Evolutionary conservation across 2,797 vertebrate species (phyloP).

Genomic region (Ctenochaetus hawaiiensis): DNA sequence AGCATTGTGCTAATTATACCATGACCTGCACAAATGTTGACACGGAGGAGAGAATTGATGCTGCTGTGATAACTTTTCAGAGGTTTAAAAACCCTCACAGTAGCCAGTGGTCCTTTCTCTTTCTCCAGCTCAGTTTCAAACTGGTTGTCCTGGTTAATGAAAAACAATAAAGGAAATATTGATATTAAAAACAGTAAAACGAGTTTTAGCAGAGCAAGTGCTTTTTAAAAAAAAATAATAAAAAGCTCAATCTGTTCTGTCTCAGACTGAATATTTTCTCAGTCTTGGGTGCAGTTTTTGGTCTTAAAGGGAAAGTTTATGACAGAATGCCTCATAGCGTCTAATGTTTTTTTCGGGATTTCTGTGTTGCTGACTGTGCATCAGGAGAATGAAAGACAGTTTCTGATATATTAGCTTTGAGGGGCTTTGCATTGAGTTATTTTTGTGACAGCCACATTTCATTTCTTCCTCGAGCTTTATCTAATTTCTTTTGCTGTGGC

Average conservation of each 20-base stretch:
- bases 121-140: conserved; percentile 15
- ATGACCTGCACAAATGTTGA: background rate
- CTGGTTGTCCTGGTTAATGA: conserved; percentile 7
- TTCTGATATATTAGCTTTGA: conserved; percentile 76
- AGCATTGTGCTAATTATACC: conserved; percentile 9
- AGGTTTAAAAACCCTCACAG: conserved; percentile 30
- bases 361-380: conserved; percentile 67
- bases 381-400: conserved; percentile 63
- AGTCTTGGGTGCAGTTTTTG: conserved; percentile 10
- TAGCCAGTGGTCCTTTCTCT: conserved; percentile 1
- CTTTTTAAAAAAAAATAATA: conserved; percentile 18
- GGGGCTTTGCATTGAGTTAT: conserved; percentile 66
- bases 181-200: conserved; percentile 30
- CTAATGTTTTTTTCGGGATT: conserved; percentile 55
- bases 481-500: conserved; percentile 84
- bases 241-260: conserved; percentile 4
- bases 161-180: conserved; percentile 23
- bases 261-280: background rate
- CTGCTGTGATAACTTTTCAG: conserved; percentile 19
- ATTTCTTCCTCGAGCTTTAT: conserved; percentile 76
- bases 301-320: conserved; percentile 29
- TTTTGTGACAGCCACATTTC: conserved; percentile 79
- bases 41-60: conserved; percentile 5
- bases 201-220: conserved; percentile 26
- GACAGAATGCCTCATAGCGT: conserved; percentile 43